phyloP scores from a whole-genome alignment of 2,888 invertebrate genomes.

The Pimpla rufipes region DNA sequence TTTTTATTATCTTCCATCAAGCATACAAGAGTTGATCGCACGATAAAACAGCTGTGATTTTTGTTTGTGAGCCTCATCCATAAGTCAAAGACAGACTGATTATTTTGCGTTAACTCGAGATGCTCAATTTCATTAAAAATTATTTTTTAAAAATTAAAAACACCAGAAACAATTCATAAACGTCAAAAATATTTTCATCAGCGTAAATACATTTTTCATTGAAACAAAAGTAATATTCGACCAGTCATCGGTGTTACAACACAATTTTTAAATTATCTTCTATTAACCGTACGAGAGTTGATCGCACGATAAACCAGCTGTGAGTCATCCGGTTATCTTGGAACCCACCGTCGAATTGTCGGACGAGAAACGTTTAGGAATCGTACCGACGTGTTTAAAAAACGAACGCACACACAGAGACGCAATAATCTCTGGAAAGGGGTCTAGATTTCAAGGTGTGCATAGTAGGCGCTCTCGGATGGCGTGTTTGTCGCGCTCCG shows the following conservation, averaged over 20 bases:
- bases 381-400: not conserved
- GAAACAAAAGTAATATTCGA: too few relatives aligned
- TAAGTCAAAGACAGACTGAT: too few relatives aligned
- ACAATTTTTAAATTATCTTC: too few relatives aligned
- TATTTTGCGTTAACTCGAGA: too few relatives aligned
- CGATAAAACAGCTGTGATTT: not conserved
- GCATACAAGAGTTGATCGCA: not conserved
- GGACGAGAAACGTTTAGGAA: not conserved
- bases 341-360: not conserved
- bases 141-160: too few relatives aligned
- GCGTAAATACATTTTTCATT: too few relatives aligned
- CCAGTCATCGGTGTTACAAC: too few relatives aligned
- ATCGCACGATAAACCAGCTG: not conserved
- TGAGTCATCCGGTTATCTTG: not conserved
- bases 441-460: constrained; percentile 53
- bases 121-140: too few relatives aligned
- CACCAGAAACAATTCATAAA: too few relatives aligned
- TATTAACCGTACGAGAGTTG: not conserved
- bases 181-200: too few relatives aligned
- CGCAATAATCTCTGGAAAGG: constrained; percentile 9
- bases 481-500: constrained; percentile 67
- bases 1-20: not conserved
- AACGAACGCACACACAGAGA: not conserved
- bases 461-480: constrained; percentile 43
- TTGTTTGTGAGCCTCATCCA: too few relatives aligned